Percentiles rank a stretch among this genome's conserved stretches.
Conservation (phyloP, 2,797 vertebrate genomes). For the Sus cebifrons region DNA sequence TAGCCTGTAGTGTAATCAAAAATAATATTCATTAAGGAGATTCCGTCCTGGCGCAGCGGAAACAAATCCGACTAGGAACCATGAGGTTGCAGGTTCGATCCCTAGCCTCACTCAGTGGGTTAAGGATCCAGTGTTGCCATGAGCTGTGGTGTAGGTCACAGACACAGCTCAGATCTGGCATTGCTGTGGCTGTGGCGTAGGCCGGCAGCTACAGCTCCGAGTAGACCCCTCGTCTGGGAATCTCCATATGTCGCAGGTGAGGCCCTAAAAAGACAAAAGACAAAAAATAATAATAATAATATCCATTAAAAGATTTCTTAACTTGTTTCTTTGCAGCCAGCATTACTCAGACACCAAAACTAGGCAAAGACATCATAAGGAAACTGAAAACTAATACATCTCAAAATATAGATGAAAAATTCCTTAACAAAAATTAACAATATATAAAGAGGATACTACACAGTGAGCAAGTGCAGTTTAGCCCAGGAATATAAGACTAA, state of each 20-base stretch:
- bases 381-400: constrained; percentile 30
- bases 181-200: no score
- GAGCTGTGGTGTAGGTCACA: no score
- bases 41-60: no score
- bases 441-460: not conserved
- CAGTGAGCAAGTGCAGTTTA: constrained; percentile 27
- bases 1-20: not conserved
- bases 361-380: constrained; percentile 39
- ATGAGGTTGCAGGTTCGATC: no score
- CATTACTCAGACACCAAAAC: constrained; percentile 50
- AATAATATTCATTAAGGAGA: not conserved
- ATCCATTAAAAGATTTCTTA: constrained; percentile 63
- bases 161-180: no score
- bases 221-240: no score
- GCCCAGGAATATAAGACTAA: constrained; percentile 1
- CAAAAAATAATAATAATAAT: not conserved
- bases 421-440: constrained; percentile 35
- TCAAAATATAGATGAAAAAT: constrained; percentile 19
- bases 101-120: no score
- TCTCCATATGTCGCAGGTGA: no score
- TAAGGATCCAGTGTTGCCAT: no score
- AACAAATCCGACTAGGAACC: no score
- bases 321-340: not conserved
- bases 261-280: no score
- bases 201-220: no score